Evolutionary conservation across 2,888 invertebrate species (phyloP), one percentile per base, ranked within the genome.

Genomic region (Agonopterix arenella): DNA sequence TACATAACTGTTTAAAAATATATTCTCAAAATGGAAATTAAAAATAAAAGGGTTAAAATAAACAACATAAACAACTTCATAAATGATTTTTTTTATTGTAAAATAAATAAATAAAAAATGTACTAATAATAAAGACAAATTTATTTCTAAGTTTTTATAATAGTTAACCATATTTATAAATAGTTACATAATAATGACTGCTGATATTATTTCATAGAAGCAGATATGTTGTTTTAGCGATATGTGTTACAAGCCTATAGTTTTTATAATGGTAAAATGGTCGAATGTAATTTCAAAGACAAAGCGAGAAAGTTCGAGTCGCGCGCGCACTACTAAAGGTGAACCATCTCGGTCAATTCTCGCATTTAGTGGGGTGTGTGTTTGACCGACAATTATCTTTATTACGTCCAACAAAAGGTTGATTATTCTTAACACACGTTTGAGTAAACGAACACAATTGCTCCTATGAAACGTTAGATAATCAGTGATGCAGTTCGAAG

Each of bases 201-300:
- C 41, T 61, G 50, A 63, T 60, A 66, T 59, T 64, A 65, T 74
- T 76, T 66, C 84, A 82, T 83, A 85, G 84, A 83, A 84, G 84
- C 84, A 84, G 82, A 85, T 84, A 84, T 84, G 82, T 64, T 60
- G 60, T 60, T 54, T 47, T 54, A 51, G 46, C 61, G 72, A 78
- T 81, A 82, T 82, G 79, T 79, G 69, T 63, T 49, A 53, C 5
- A 28, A 28, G 28, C 28, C 28, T 28, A 28, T 28, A 28, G 28
- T 28, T 28, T 18, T 28, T 28, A 28, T 28, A 5, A 28, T 28
- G 7, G 28, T 28, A 5, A 28, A 28, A 28, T 28, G 28, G 28
- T 28, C 28, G 4, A 28, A 28, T 28, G 28, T 28, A 5, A 28
- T 28, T 28, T 28, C 28, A 5, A 28, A 28, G 28, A 7, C 28